Percentiles rank a stretch among this genome's conserved stretches.
Evolutionary conservation across 1,140 invertebrate species (phyloP).

Genomic region (Pararge aegeria): DNA sequence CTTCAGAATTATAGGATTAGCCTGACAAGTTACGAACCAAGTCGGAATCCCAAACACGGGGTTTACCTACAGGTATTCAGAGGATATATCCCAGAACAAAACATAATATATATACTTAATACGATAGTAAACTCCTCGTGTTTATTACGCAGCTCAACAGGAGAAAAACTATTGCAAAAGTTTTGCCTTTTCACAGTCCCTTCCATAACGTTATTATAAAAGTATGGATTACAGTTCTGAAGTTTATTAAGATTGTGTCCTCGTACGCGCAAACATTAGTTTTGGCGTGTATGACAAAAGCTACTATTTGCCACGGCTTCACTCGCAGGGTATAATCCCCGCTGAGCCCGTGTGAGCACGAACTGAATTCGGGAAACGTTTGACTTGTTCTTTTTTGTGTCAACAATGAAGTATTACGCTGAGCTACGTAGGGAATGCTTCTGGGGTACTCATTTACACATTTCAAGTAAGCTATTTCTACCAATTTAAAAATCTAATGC

Average conservation of each 20-base stretch:
- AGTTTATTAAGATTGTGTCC: constrained; percentile 22
- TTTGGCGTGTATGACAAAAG: constrained; percentile 18
- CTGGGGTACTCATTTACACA: not conserved
- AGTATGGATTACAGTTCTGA: constrained; percentile 18
- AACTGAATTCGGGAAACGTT: constrained; percentile 21
- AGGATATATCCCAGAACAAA: too few species aligned
- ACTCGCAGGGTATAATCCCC: constrained; percentile 34
- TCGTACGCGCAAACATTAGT: constrained; percentile 25
- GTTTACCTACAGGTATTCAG: too few species aligned
- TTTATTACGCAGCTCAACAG: constrained; percentile 11
- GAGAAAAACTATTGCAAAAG: constrained; percentile 19
- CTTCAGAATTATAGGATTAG: too few species aligned
- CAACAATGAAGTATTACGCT: constrained; percentile 19
- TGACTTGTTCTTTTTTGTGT: constrained; percentile 20
- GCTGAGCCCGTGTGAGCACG: constrained; percentile 37
- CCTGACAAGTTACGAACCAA: too few species aligned
- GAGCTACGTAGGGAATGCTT: not conserved
- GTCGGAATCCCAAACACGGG: too few species aligned
- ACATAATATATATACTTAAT: not conserved
- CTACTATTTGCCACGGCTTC: constrained; percentile 20
- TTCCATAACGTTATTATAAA: constrained; percentile 23
- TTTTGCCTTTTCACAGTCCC: constrained; percentile 7
- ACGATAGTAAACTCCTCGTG: not conserved
- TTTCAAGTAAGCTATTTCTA: too few species aligned
- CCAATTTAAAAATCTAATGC: not conserved